phyloP scores from a whole-genome alignment of 2,113 vertebrate genomes.

The Coracopsis vasa region DNA sequence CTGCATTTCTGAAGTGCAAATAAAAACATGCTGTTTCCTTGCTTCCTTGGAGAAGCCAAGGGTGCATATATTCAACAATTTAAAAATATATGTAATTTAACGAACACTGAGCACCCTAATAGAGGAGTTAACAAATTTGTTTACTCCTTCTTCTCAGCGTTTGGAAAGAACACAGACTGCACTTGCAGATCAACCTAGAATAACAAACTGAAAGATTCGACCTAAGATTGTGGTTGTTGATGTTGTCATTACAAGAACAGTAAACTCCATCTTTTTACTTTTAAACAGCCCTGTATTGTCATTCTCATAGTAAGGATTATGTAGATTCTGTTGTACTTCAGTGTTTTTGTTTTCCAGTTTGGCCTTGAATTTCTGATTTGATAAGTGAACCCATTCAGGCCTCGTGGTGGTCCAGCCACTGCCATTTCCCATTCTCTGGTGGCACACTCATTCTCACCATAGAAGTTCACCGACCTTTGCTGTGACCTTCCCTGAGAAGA shows the following conservation, averaged over 20 bases:
- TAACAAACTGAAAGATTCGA: neutral
- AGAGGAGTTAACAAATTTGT: neutral
- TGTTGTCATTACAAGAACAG: neutral
- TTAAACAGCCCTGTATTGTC: neutral
- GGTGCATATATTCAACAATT: neutral
- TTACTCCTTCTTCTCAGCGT: neutral
- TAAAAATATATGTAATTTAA: neutral
- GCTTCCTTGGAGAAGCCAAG: neutral
- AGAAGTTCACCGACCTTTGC: conserved; percentile 11
- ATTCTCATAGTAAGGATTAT: neutral
- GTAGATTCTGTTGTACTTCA: neutral
- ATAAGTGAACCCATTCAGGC: rapidly evolving
- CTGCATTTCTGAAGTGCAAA: neutral
- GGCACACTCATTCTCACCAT: neutral
- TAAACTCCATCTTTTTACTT: neutral
- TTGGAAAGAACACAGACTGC: neutral
- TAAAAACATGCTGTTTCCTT: neutral
- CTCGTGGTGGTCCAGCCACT: neutral
- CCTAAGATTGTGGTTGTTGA: neutral
- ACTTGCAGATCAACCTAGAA: neutral
- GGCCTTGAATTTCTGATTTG: neutral
- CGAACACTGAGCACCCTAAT: neutral
- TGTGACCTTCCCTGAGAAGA: neutral
- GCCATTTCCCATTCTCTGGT: neutral
- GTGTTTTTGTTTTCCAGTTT: neutral